Conservation (phyloP, 2,888 invertebrate species). For the Cosmia pyralina region DNA sequence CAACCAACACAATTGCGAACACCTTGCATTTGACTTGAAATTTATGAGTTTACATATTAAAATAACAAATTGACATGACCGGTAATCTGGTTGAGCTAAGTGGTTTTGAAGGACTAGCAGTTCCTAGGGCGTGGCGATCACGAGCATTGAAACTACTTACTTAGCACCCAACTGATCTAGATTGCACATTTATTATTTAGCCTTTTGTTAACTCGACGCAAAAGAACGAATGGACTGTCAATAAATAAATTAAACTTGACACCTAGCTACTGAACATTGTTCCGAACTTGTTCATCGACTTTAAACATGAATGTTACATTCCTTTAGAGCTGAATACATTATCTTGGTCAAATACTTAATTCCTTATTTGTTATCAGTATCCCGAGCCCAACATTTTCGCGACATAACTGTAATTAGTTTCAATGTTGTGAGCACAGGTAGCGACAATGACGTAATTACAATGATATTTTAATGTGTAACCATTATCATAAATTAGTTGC, state of each 20-base stretch:
- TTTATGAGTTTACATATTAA: conserved; percentile 82
- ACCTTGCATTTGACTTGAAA: conserved; percentile 75
- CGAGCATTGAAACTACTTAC: conserved; percentile 75
- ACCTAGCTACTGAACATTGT: conserved; percentile 64
- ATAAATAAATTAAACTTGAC: conserved; percentile 68
- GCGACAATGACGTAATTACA: conserved; percentile 77
- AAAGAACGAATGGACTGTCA: conserved; percentile 66
- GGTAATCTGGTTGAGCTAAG: conserved; percentile 79
- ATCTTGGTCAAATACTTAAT: conserved; percentile 48
- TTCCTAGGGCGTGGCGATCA: conserved; percentile 85
- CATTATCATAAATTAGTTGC: conserved; percentile 85
- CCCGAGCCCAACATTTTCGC: conserved; percentile 55
- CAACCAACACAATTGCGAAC: conserved; percentile 72
- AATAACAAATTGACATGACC: conserved; percentile 84
- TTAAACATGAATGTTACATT: conserved; percentile 49
- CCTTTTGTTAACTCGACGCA: conserved; percentile 76
- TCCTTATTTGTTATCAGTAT: conserved; percentile 49
- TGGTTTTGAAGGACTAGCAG: conserved; percentile 82
- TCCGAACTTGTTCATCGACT: conserved; percentile 50
- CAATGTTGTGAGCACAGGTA: conserved; percentile 53
- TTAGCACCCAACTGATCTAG: conserved; percentile 71
- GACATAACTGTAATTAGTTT: conserved; percentile 60
- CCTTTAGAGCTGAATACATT: conserved; percentile 42
- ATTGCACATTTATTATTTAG: conserved; percentile 77
- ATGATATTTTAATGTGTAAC: conserved; percentile 82